These are phyloP conservation scores for Eidolon dupreanum DNA, from an alignment of 2,797 vertebrate genomes.

Conservation along the genomic window DNA sequence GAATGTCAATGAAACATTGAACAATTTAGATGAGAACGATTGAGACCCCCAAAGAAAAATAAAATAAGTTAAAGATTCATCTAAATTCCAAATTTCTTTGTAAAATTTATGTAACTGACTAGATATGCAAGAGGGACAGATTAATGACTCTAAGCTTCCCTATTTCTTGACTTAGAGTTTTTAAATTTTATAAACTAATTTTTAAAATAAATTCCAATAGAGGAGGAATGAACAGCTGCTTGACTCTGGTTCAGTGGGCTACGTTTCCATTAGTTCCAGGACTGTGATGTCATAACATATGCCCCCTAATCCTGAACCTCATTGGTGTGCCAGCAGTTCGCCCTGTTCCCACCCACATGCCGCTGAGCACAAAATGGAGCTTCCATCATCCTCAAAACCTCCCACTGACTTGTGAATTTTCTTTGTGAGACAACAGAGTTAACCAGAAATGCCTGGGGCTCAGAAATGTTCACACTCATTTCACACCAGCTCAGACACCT, in stretches of 20 bases:
- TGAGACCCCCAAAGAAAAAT: not conserved
- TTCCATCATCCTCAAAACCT: not conserved
- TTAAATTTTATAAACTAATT: constrained; percentile 13
- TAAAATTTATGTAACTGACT: not conserved
- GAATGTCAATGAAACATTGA: not conserved
- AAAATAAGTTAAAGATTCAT: constrained; percentile 13
- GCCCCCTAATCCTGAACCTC: not conserved
- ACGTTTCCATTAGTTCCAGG: not conserved
- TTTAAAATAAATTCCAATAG: constrained; percentile 8
- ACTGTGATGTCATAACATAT: not conserved
- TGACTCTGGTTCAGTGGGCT: not conserved
- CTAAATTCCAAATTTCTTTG: not conserved
- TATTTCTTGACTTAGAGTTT: not conserved
- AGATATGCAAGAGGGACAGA: not conserved
- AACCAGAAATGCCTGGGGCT: constrained; percentile 37
- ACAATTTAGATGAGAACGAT: not conserved
- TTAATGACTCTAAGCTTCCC: not conserved
- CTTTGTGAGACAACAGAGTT: not conserved
- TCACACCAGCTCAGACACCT: not conserved
- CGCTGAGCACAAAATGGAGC: not conserved
- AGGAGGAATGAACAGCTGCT: not conserved
- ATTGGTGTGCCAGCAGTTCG: not conserved
- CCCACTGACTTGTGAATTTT: not conserved
- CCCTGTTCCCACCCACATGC: not conserved
- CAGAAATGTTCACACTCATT: not conserved